phyloP scores from a whole-genome alignment of 2,797 vertebrate species.

The Bradypodion pumilum region DNA sequence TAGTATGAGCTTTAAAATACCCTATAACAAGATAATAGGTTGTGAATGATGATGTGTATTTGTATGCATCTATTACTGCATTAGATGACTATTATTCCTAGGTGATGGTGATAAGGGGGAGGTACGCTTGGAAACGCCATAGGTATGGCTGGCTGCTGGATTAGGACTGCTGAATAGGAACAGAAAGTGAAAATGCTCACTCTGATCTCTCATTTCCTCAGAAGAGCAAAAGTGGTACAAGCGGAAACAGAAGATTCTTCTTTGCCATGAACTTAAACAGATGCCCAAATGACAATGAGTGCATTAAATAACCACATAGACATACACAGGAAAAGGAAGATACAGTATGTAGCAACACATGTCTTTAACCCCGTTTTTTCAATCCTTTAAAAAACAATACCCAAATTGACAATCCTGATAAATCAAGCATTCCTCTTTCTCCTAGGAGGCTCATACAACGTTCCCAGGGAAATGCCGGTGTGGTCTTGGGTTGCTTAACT shows the following conservation, averaged over 20 bases:
- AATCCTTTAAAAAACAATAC: background rate
- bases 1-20: background rate
- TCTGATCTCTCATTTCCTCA: background rate
- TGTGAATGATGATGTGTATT: background rate
- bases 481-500: background rate
- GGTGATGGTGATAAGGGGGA: too few species aligned
- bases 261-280: background rate
- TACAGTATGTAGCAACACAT: background rate
- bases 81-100: too few species aligned
- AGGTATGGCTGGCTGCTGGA: too few species aligned
- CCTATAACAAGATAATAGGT: background rate
- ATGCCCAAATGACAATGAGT: background rate
- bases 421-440: background rate
- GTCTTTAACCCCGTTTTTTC: background rate
- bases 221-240: background rate
- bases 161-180: background rate
- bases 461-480: background rate
- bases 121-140: background rate
- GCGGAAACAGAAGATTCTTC: background rate
- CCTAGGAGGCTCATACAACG: background rate
- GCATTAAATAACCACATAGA: background rate
- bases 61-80: too few species aligned
- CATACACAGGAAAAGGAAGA: background rate
- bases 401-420: background rate
- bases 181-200: constrained; percentile 13